Percentiles rank a stretch among this genome's conserved stretches.
These are phyloP conservation scores for Rhegmatorhina hoffmannsi DNA, from an alignment of 2,113 vertebrate species.

Conservation along the genomic window DNA sequence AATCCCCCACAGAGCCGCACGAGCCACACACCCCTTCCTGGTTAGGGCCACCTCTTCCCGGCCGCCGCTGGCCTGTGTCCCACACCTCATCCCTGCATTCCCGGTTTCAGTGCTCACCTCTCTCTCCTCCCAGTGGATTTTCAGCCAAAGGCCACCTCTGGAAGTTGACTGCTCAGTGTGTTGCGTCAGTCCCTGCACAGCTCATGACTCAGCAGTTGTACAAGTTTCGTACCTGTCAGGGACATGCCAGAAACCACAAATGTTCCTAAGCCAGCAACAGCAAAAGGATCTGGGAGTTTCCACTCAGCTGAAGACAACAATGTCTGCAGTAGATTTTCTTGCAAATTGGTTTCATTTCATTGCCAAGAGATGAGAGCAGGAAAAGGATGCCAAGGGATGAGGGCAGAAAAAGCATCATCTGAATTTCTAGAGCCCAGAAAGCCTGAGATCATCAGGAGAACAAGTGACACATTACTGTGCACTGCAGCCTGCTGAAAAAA, in stretches of 20 bases:
- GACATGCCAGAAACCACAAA: constrained; percentile 43
- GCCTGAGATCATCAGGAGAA: not conserved
- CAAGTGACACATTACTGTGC: not conserved
- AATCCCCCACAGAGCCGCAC: rapidly evolving
- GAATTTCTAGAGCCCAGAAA: not conserved
- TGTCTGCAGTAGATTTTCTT: not conserved
- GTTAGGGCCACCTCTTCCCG: not conserved
- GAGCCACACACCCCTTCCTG: not conserved
- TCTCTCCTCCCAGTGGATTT: not conserved
- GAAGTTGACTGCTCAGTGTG: not conserved
- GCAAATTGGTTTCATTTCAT: not conserved
- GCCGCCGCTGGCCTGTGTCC: not conserved
- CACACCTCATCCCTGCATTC: not conserved
- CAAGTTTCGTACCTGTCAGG: constrained; percentile 25
- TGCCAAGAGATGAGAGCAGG: not conserved
- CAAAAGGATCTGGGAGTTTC: constrained; percentile 26
- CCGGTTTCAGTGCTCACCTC: not conserved
- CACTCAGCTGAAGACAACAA: not conserved
- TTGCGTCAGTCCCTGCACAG: not conserved
- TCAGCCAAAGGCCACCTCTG: constrained; percentile 29
- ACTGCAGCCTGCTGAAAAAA: not conserved
- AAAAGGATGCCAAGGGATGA: not conserved
- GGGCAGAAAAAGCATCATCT: not conserved
- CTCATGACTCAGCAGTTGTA: constrained; percentile 38
- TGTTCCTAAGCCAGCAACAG: constrained; percentile 30